Evolutionary conservation across 2,113 vertebrate genomes (phyloP).

Genomic region (Regulus satrapa): DNA sequence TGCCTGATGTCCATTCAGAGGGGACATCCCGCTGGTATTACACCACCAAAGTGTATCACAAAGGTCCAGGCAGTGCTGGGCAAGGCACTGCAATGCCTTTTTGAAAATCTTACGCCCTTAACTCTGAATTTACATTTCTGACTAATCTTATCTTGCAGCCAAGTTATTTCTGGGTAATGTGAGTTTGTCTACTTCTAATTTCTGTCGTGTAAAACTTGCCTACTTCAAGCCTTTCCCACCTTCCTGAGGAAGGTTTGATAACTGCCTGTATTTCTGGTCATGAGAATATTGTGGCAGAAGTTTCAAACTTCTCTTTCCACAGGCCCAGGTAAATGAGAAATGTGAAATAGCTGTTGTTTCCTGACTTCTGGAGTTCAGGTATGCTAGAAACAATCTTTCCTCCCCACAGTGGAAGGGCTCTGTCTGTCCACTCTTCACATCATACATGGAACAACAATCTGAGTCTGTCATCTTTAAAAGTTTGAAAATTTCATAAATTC

Average conservation of each 20-base stretch:
- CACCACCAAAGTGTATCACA: background rate
- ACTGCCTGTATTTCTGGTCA: background rate
- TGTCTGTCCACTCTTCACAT: background rate
- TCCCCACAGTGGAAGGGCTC: accelerated
- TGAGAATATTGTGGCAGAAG: background rate
- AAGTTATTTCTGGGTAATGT: background rate
- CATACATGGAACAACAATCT: background rate
- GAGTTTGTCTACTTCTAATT: background rate
- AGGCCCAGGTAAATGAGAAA: background rate
- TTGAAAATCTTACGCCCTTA: background rate
- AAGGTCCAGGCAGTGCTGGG: accelerated
- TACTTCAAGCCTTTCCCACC: background rate
- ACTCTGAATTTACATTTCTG: background rate
- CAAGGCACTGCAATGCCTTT: background rate
- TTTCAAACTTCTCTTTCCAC: background rate
- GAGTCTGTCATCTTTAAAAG: background rate
- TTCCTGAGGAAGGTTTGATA: background rate
- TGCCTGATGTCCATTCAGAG: background rate
- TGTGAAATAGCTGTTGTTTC: background rate
- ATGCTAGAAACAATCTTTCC: background rate
- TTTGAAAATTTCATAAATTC: background rate
- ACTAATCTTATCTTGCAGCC: background rate
- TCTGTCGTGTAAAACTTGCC: background rate
- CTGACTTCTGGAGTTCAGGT: background rate
- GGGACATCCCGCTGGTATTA: background rate